Evolutionary conservation across 2,113 vertebrate species (phyloP), one percentile per base, ranked within the genome.

Genomic region (Patagioenas fasciata): DNA sequence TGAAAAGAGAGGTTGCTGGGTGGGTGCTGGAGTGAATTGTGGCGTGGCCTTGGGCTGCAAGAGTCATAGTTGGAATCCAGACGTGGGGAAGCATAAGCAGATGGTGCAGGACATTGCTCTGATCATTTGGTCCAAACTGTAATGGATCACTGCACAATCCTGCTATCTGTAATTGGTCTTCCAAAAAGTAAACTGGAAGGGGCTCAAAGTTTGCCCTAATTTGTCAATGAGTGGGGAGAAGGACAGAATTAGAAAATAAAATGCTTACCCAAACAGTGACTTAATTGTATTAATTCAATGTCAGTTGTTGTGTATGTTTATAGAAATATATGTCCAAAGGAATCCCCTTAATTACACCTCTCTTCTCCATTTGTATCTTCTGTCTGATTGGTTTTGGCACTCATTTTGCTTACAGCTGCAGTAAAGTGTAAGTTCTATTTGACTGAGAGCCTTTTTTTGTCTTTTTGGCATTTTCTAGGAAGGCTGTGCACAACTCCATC

Each of bases 401-500:
- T 73, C 0, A 29, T 81, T 92, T 80, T 77, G 5, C 13, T 36
- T 61, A 42, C n/a, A 73, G 4, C 34, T 90, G 25, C 14, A 80
- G 7, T 69, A 65, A 89, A 89, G 6, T 28, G 1, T 69, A 61
- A 79, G 21, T 93, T 61, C 17, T 89, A 4, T 42, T 81, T 84
- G 82, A 88, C 60, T 47, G 28, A 79, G 48, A 42, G 3, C 10
- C 29, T 10, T 60, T 61, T 85, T 91, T 67, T 69, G 12, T 82
- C 13, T 66, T 54, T 13, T 75, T 92, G 69, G 7, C 96, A 44
- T 96, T 95, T 97, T 97, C 29, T 86, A 98, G 98, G 88, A 48
- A 89, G 50, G 3, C 85, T 77, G 60, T 15, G 4, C 87, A 79
- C 62, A 93, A 28, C 66, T 74, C 6, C 48, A 10, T 78, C 66